Percentiles rank a stretch among this genome's conserved stretches.
Evolutionary conservation across 2,888 invertebrate genomes (phyloP).

Genomic region (Heteropelma amictum): DNA sequence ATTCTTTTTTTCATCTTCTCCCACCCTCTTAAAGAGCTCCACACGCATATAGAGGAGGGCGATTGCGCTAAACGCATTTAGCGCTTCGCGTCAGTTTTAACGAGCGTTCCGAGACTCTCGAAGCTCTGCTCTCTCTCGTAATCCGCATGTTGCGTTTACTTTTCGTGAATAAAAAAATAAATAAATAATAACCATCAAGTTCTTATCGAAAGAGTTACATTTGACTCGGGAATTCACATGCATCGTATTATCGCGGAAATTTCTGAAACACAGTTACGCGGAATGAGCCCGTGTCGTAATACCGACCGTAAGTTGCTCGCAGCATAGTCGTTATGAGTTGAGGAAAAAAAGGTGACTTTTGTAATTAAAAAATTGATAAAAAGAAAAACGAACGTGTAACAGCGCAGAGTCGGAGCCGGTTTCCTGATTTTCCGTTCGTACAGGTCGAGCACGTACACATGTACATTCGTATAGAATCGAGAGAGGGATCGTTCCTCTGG

Average conservation of each 20-base stretch:
- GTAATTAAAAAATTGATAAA: conserved; percentile 9
- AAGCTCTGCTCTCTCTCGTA: not conserved
- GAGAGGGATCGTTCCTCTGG: conserved; percentile 11
- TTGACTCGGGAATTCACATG: not conserved
- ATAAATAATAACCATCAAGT: not conserved
- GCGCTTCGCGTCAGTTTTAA: conserved; percentile 6
- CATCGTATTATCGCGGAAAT: not conserved
- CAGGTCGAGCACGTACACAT: not conserved
- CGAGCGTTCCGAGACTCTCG: not conserved
- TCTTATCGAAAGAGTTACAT: not conserved
- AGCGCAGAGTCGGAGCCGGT: conserved; percentile 6
- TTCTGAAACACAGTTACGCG: not conserved
- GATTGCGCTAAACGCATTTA: not conserved
- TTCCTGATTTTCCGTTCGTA: conserved; percentile 31
- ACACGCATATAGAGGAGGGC: not conserved
- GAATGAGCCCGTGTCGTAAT: conserved; percentile 2
- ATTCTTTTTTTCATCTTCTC: conserved; percentile 4
- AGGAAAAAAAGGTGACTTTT: not conserved
- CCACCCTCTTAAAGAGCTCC: not conserved
- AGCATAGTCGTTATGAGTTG: not conserved
- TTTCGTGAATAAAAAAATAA: not conserved
- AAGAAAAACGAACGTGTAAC: conserved; percentile 3
- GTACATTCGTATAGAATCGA: too few species aligned
- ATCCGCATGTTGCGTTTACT: not conserved
- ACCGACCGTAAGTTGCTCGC: conserved; percentile 7